Conservation (phyloP, 1,140 invertebrate genomes). For the Tribolium madens region DNA sequence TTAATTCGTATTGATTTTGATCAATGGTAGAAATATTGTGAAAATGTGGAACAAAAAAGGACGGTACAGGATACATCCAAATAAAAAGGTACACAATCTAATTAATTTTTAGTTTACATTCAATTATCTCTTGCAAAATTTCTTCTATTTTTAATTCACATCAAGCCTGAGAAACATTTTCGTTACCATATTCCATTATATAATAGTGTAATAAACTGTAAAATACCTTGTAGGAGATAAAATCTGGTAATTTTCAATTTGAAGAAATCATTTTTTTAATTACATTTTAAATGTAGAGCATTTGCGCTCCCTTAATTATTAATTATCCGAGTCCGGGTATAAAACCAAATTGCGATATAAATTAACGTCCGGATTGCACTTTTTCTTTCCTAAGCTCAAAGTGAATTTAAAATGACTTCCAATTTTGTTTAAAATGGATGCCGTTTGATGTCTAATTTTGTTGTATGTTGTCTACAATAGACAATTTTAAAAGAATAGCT, state of each 20-base stretch:
- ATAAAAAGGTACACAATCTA: slow-evolving; percentile 33
- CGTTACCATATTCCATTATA: neutral
- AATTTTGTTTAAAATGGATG: neutral
- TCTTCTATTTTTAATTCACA: neutral
- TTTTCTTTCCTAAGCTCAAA: neutral
- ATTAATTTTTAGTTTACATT: neutral
- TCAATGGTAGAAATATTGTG: slow-evolving; percentile 1
- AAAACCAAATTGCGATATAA: neutral
- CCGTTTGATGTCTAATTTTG: neutral
- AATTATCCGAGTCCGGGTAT: too few species aligned
- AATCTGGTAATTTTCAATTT: too few species aligned
- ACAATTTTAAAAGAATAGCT: neutral
- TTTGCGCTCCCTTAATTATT: too few species aligned
- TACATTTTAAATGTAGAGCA: too few species aligned
- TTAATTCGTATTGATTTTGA: neutral
- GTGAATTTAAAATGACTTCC: neutral
- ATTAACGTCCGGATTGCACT: neutral
- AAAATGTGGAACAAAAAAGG: slow-evolving; percentile 47
- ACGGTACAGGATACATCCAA: slow-evolving; percentile 41
- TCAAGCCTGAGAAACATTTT: neutral
- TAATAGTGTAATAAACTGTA: neutral
- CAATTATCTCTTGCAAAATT: neutral
- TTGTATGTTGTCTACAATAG: neutral
- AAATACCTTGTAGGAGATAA: too few species aligned
- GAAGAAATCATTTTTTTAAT: too few species aligned